Evolutionary conservation across 2,113 vertebrate species (phyloP).

Genomic region (Anthoscopus minutus): DNA sequence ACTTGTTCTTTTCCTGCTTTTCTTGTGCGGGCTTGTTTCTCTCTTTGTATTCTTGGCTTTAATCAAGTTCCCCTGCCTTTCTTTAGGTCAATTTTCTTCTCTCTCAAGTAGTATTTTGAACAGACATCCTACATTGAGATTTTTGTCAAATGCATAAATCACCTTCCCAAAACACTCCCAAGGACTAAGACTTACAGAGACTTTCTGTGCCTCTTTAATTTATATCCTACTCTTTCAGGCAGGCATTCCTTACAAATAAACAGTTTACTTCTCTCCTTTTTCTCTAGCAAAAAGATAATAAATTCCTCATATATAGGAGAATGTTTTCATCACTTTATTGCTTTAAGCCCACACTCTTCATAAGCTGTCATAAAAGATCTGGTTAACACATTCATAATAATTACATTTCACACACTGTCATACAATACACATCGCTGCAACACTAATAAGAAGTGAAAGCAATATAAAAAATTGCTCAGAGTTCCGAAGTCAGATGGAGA

Average conservation of each 20-base stretch:
- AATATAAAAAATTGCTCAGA: neutral
- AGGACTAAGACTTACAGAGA: neutral
- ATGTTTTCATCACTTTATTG: neutral
- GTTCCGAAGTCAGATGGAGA: neutral
- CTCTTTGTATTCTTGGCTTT: neutral
- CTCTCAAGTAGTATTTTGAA: neutral
- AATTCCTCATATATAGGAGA: neutral
- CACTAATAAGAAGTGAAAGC: neutral
- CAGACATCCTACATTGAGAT: neutral
- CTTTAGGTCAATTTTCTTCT: neutral
- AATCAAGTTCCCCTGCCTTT: neutral
- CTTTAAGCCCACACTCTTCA: neutral
- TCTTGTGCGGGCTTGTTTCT: neutral
- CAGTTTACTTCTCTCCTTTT: neutral
- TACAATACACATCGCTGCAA: neutral
- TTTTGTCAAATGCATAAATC: neutral
- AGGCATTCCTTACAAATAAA: neutral
- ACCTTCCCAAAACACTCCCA: neutral
- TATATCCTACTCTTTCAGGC: neutral
- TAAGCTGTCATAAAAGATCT: neutral
- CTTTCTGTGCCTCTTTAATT: neutral
- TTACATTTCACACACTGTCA: neutral
- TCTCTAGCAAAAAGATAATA: neutral
- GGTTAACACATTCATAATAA: neutral
- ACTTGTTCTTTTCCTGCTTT: neutral